Base-by-base conservation (phyloP, 2,113 vertebrate species). In the Cheirogaleus medius region DNA sequence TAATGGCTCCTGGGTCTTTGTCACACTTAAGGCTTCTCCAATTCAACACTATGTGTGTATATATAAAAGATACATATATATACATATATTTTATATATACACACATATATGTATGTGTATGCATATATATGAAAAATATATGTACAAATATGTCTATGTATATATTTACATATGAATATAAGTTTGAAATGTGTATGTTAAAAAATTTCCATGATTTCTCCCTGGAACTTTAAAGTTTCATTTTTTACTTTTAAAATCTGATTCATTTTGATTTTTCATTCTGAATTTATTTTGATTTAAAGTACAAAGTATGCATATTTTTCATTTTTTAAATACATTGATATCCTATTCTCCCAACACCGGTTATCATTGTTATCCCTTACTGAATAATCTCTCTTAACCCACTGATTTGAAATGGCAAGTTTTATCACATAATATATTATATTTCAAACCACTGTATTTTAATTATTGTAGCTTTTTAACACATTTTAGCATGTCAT, bases 201-300 rank as follows among this genome's bases (percentile, higher is more conserved):
- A 42, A 66, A 56, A 92, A 66, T 66, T 71, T 5, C 20, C 10
- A 42, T 89, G 37, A 68, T 74, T 85, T 94, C 21, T 97, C 17
- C 12, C 14, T 78, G 27, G 32, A 90, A 90, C 60, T 73, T 60
- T 52, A 84, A 82, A 49, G 25, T 63, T 85, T 85, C 17, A 54
- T 29, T 58, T 91, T 80, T 94, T n/a, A 42, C 8, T 60, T 63
- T 89, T 82, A 89, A 85, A 76, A 32, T 56, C 73, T 76, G 23
- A 20, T 73, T 25, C 32, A 49, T 90, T n/a, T n/a, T n/a, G n/a
- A n/a, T n/a, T n/a, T n/a, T n/a, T n/a, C n/a, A n/a, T n/a, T n/a
- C 25, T 84, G 42, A 90, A 88, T 86, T 95, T 88, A 81, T 90
- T 87, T 96, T 81, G 11, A 87, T 89, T 92, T 86, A 47, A 95